Base-by-base conservation (phyloP, 2,113 vertebrate species). In the Cynopterus brachyotis region DNA sequence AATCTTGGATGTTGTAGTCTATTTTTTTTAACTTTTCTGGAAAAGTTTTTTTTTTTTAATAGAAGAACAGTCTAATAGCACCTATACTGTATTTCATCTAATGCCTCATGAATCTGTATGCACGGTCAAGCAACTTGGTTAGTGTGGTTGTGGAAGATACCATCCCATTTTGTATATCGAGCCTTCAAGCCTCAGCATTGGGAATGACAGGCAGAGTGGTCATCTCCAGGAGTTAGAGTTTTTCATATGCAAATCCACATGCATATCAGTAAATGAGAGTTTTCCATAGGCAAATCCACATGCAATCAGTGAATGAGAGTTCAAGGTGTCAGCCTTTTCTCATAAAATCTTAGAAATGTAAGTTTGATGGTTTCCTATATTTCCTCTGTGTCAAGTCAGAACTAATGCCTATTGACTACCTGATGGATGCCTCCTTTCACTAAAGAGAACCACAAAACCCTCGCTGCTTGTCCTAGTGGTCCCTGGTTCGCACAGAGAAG, bases 371-470 rank as follows among this genome's bases (percentile, higher is more conserved):
- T 40, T 85, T 64, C 19, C 57, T 83, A 1, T 0, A n/a, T 16
- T 88, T 97, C 40, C 57, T n/a, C 16, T 91, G 97, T 75, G 73
- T 95, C 8, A 2, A 4, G 28, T 72, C 60, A 5, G 4, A 93
- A 84, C 12, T 83, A 96, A 76, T 6, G 7, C 15, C 11, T 12
- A 72, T 1, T 67, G 24, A 16, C 0, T 35, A 70, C 9, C 45
- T 78, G 37, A 93, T 66, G n/a, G 32, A 30, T 92, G 76, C 17
- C 84, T 87, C 35, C 83, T 32, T 19, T 59, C 67, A 40, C 0
- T 1, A 32, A 70, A 85, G 22, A 70, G 40, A 73, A 89, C 82
- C 40, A n/a, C 3, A 0, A 72, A 92, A 84, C 7, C 15, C 92
- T 89, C 88, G 10, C n/a, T 96, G 26, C 69, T 91, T 93, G 94